Conservation (phyloP, 2,113 vertebrate genomes). For the Lepus timidus region DNA sequence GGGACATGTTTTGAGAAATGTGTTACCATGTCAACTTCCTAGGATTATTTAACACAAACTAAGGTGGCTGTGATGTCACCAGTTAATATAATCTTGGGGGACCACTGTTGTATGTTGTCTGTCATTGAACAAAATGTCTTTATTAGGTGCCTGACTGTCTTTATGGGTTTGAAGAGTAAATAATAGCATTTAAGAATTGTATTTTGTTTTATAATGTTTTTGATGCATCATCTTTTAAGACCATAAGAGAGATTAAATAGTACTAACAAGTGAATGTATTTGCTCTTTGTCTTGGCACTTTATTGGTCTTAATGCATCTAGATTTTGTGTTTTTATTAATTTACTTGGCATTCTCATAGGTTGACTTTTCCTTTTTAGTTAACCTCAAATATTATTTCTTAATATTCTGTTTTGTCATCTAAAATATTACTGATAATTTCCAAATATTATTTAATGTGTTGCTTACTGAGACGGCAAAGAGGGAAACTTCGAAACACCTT, state of each 20-base stretch:
- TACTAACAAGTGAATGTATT: slow-evolving; percentile 1
- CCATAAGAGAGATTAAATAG: background rate
- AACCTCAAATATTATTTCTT: background rate
- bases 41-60: background rate
- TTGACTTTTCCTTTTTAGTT: background rate
- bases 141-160: background rate
- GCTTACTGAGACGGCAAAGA: background rate
- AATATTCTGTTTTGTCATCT: slow-evolving; percentile 3
- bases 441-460: slow-evolving; percentile 36
- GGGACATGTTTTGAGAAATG: background rate
- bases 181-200: slow-evolving; percentile 36
- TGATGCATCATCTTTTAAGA: background rate
- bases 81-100: background rate
- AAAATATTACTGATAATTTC: background rate
- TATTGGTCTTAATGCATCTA: background rate
- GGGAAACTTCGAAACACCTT: background rate
- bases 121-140: background rate
- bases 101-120: background rate
- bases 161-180: background rate
- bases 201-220: slow-evolving; percentile 7
- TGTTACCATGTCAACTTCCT: background rate
- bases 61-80: background rate
- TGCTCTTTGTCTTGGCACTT: slow-evolving; percentile 20
- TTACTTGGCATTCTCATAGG: slow-evolving; percentile 2
- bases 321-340: slow-evolving; percentile 50